Evolutionary conservation across 1,140 invertebrate genomes (phyloP).

Genomic region (Halotydeus destructor): DNA sequence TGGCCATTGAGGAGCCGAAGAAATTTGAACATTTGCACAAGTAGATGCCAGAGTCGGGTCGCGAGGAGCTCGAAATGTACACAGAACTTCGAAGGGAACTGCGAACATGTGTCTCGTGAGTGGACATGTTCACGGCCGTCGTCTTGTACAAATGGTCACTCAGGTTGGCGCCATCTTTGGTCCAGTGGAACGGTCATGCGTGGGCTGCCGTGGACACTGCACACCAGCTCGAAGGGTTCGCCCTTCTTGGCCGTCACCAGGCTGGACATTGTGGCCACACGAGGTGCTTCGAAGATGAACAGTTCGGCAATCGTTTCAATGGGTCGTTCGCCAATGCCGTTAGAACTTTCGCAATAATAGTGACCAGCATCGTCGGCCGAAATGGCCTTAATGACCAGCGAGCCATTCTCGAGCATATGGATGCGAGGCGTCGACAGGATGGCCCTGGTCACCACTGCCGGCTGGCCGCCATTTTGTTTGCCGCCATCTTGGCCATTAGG

Average conservation of each 20-base stretch:
- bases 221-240: neutral
- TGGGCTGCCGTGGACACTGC: neutral
- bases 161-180: neutral
- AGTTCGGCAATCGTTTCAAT: slow-evolving; percentile 29
- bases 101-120: slow-evolving; percentile 3
- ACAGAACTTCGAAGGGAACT: too few species aligned
- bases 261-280: slow-evolving; percentile 3
- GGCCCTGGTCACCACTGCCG: neutral
- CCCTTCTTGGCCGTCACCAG: neutral
- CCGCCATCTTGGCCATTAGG: slow-evolving; percentile 3
- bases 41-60: slow-evolving; percentile 25
- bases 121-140: neutral
- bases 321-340: slow-evolving; percentile 27
- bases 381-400: slow-evolving; percentile 16
- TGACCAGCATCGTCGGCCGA: slow-evolving; percentile 20
- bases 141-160: slow-evolving; percentile 5
- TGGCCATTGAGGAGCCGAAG: slow-evolving; percentile 23
- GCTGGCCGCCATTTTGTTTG: slow-evolving; percentile 3
- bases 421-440: slow-evolving; percentile 19
- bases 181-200: neutral
- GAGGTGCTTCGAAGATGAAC: slow-evolving; percentile 23
- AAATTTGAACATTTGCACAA: slow-evolving; percentile 25
- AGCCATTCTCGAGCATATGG: slow-evolving; percentile 20
- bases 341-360: slow-evolving; percentile 31
- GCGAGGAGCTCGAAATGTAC: too few species aligned